A percentile compares a stretch with the other conserved stretches of the same genome.
Conservation (phyloP, 2,797 vertebrate species). For the Neostethus bicornis region DNA sequence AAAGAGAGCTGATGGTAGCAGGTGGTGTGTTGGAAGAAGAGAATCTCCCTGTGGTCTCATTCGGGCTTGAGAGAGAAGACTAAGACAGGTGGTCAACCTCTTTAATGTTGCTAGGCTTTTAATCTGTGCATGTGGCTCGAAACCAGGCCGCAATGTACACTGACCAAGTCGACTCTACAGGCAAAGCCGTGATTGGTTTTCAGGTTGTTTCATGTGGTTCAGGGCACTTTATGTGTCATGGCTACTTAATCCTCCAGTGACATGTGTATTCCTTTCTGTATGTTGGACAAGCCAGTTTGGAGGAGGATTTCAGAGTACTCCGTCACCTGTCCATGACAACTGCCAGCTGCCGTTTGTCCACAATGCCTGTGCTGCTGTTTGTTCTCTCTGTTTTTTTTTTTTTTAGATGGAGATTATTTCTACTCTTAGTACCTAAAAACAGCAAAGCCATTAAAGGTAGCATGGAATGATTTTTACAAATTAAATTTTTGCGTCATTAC, state of each 20-base stretch:
- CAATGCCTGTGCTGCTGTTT: slow-evolving; percentile 30
- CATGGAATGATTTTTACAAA: too few species aligned
- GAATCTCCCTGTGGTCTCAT: slow-evolving; percentile 74
- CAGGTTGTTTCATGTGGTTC: slow-evolving; percentile 64
- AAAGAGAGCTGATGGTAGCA: slow-evolving; percentile 68
- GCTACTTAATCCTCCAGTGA: slow-evolving; percentile 52
- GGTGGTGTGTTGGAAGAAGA: slow-evolving; percentile 71
- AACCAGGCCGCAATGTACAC: slow-evolving; percentile 53
- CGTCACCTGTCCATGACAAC: slow-evolving; percentile 57
- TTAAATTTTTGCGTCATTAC: too few species aligned
- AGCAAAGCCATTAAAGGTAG: too few species aligned
- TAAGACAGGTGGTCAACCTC: slow-evolving; percentile 77
- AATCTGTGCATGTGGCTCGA: slow-evolving; percentile 68
- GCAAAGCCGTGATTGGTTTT: slow-evolving; percentile 57
- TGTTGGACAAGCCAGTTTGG: slow-evolving; percentile 21
- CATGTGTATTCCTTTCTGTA: slow-evolving; percentile 38
- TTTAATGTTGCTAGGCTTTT: slow-evolving; percentile 76
- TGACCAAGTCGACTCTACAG: slow-evolving; percentile 59
- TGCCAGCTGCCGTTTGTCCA: slow-evolving; percentile 36
- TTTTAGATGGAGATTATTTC: too few species aligned
- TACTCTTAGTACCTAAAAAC: too few species aligned
- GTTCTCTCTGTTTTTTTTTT: too few species aligned
- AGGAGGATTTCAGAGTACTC: slow-evolving; percentile 16
- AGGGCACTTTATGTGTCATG: slow-evolving; percentile 37
- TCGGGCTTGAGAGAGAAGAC: slow-evolving; percentile 68